A percentile compares a stretch with the other conserved stretches of the same genome.
These are phyloP conservation scores for Vollenhovia emeryi DNA, from an alignment of 1,140 invertebrate species.

Conservation along the genomic window DNA sequence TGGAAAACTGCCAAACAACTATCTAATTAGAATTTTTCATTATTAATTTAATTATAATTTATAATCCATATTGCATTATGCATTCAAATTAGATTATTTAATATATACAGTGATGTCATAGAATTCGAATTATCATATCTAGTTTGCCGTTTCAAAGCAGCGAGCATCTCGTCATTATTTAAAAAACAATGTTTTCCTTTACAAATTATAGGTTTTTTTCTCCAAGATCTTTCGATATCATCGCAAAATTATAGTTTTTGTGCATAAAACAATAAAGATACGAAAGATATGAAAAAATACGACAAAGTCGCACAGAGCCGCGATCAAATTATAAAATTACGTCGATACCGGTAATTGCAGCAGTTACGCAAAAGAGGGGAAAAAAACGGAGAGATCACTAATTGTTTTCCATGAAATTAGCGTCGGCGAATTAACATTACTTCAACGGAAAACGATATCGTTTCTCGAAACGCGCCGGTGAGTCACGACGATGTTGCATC, in stretches of 20 bases:
- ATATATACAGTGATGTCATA: not conserved
- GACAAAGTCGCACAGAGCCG: not conserved
- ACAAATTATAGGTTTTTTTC: too few relatives aligned
- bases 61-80: not conserved
- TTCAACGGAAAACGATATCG: conserved; percentile 19
- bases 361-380: not conserved
- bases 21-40: not conserved
- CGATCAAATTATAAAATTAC: not conserved
- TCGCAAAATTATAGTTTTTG: too few relatives aligned
- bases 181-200: not conserved
- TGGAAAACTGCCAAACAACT: not conserved
- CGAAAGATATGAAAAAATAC: not conserved
- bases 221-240: too few relatives aligned
- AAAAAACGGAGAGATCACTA: conserved; percentile 17
- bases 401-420: conserved; percentile 29
- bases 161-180: not conserved
- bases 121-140: not conserved
- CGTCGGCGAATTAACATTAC: conserved; percentile 20
- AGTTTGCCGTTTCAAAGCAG: not conserved
- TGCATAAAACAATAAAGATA: too few relatives aligned
- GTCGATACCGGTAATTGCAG: not conserved
- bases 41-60: not conserved
- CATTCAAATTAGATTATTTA: not conserved
- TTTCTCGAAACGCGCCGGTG: conserved; percentile 17
- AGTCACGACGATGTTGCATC: conserved; percentile 30